These are phyloP conservation scores for Hirtodrosophila alboralis DNA, from an alignment of 2,888 invertebrate species.

Conservation along the genomic window DNA sequence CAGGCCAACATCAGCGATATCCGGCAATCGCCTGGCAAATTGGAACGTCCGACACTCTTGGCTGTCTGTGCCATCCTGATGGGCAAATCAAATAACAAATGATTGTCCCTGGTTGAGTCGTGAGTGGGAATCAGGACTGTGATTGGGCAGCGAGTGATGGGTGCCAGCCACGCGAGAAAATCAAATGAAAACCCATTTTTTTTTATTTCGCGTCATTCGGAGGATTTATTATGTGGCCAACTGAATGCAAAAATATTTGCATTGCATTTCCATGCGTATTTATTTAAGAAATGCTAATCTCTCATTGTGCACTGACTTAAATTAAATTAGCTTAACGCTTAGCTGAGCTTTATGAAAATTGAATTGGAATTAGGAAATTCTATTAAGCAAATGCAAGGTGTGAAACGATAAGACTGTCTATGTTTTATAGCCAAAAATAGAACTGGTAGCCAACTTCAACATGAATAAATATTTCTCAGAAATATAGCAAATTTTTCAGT, in stretches of 20 bases:
- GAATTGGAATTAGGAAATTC: slow-evolving; percentile 6
- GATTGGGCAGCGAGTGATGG: slow-evolving; percentile 57
- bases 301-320: slow-evolving; percentile 9
- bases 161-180: slow-evolving; percentile 57
- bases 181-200: slow-evolving; percentile 52
- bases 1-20: slow-evolving; percentile 48
- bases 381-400: slow-evolving; percentile 3
- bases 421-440: no score
- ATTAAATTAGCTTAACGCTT: slow-evolving; percentile 25
- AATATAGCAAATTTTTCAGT: slow-evolving; percentile 16
- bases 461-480: slow-evolving; percentile 3
- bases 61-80: slow-evolving; percentile 29
- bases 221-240: slow-evolving; percentile 48
- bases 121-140: slow-evolving; percentile 19
- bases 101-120: slow-evolving; percentile 47
- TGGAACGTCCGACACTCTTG: slow-evolving; percentile 50
- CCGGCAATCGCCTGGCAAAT: slow-evolving; percentile 55
- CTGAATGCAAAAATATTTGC: slow-evolving; percentile 38
- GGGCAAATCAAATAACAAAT: slow-evolving; percentile 74
- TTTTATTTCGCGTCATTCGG: slow-evolving; percentile 18
- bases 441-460: no score
- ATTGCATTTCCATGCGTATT: slow-evolving; percentile 26
- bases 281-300: slow-evolving; percentile 6
- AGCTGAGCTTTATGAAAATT: slow-evolving; percentile 11
- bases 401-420: slow-evolving; percentile 10